These are phyloP conservation scores for Diarsia rubi DNA, from an alignment of 2,888 invertebrate genomes.

Conservation along the genomic window DNA sequence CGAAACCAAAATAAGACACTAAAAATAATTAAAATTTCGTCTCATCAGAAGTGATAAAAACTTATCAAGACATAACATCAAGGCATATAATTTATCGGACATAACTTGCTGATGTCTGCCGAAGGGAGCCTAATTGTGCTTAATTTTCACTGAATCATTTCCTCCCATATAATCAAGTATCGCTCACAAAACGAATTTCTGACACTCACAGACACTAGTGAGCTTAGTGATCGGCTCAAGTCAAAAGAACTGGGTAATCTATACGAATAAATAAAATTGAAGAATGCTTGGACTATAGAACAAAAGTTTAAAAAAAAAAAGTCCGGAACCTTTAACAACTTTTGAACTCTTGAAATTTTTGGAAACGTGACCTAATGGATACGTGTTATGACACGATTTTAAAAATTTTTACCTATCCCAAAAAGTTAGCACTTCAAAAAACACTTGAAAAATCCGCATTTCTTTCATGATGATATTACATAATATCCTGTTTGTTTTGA, in stretches of 20 bases:
- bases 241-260: slow-evolving; percentile 21
- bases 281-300: too few relatives aligned
- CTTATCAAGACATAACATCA: slow-evolving; percentile 55
- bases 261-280: not conserved
- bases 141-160: slow-evolving; percentile 71
- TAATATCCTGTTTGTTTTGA: too few relatives aligned
- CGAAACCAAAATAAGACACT: slow-evolving; percentile 25
- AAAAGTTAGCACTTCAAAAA: too few relatives aligned
- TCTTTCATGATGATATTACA: too few relatives aligned
- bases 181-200: slow-evolving; percentile 76
- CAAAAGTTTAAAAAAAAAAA: too few relatives aligned
- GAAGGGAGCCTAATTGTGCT: slow-evolving; percentile 54
- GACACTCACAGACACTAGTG: slow-evolving; percentile 69
- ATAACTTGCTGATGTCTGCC: slow-evolving; percentile 39
- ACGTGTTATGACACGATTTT: too few relatives aligned
- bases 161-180: slow-evolving; percentile 73
- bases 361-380: too few relatives aligned
- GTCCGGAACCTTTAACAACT: too few relatives aligned
- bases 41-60: slow-evolving; percentile 48
- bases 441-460: too few relatives aligned
- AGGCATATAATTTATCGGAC: slow-evolving; percentile 49
- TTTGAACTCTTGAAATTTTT: too few relatives aligned
- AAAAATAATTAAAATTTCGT: slow-evolving; percentile 29
- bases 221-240: slow-evolving; percentile 52
- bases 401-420: too few relatives aligned